These are phyloP conservation scores for Corvus cornix DNA, from an alignment of 2,113 vertebrate species.

Conservation along the genomic window DNA sequence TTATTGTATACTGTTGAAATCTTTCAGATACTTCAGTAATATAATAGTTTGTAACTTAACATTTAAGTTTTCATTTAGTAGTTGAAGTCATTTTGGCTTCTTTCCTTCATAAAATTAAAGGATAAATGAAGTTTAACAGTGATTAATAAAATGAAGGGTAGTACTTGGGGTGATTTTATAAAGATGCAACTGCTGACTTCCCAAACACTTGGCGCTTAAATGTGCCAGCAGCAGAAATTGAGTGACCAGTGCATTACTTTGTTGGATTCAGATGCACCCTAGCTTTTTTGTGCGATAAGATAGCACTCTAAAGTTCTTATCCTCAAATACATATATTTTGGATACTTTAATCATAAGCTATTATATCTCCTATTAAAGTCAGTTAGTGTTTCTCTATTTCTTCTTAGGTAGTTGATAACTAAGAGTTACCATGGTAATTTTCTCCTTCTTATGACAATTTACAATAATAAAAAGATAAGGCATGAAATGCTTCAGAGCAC, in stretches of 20 bases:
- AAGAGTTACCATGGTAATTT: neutral
- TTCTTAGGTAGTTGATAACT: neutral
- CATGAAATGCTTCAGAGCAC: neutral
- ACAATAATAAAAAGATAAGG: neutral
- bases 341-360: neutral
- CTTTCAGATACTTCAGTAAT: neutral
- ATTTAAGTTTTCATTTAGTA: neutral
- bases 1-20: neutral
- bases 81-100: neutral
- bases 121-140: neutral
- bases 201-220: neutral
- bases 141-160: neutral
- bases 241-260: neutral
- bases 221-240: neutral
- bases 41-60: neutral
- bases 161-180: neutral
- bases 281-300: neutral
- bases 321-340: neutral
- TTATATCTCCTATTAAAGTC: neutral
- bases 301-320: neutral
- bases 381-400: neutral
- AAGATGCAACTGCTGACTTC: neutral
- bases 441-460: neutral
- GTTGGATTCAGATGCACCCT: neutral
- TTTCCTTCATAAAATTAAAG: neutral